Base-by-base conservation (phyloP, 2,113 vertebrate genomes). In the Oncorhynchus keta region DNA sequence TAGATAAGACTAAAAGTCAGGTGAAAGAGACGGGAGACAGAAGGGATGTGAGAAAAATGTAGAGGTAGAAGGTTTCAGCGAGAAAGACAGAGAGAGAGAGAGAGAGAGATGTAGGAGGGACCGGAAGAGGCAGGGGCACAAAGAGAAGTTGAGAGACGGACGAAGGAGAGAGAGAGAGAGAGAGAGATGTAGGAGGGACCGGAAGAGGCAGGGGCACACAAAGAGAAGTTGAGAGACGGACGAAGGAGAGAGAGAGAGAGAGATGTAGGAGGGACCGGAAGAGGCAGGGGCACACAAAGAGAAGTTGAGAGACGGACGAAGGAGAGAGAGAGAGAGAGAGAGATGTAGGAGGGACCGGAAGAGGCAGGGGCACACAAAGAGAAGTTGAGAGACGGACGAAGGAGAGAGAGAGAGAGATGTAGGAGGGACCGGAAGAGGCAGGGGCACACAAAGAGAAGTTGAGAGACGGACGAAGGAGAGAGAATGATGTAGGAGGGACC, bases 81-180 rank as follows among this genome's bases (percentile, higher is more conserved):
- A 67, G 22, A 67, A 18, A 79, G 7, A 68, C 4, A 66, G 39
- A 67, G 22, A 67, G 22, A 67, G n/a, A 79, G 7, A 68, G 3
- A 66, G 39, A 67, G 22, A 68, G 1, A 30, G 14, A 39, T 45
- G 39, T 45, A 45, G 39, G 39, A 45, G 9, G 39, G 39, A 45
- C 8, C 2, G 39, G 7, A 39, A 39, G 39, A 39, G 39, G 39
- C 39, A 39, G 39, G 39, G 39, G 8, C n/a, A 16, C 14, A 57
- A 24, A 51, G 49, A 51, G 14, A 51, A 8, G 49, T 51, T 45
- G 39, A 45, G 67, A 57, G 55, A 18, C 0, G 0, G 55, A 62
- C 4, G 18, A n/a, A n/a, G 35, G 71, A 35, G 3, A 32, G 55
- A 61, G 71, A 45, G 71, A 35, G 26, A 32, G 26, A 48, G 35